These are phyloP conservation scores for Epinotia nisella DNA, from an alignment of 2,888 invertebrate genomes.

Conservation along the genomic window DNA sequence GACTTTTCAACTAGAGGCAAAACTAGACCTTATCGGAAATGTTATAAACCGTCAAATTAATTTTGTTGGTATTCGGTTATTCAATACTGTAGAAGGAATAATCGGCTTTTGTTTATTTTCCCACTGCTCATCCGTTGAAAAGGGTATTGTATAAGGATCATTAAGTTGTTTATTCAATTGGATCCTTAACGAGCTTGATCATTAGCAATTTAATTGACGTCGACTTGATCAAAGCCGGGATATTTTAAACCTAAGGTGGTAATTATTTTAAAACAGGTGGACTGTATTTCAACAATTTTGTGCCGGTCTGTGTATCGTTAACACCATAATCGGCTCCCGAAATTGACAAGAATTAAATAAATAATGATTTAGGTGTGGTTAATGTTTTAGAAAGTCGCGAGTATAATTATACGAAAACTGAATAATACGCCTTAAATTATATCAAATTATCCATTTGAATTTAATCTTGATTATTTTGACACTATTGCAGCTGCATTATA, in stretches of 20 bases:
- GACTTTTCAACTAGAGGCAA: too few species aligned
- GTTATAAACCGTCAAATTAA: background rate
- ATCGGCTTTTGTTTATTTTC: background rate
- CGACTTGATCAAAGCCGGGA: conserved; percentile 15
- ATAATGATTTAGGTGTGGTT: too few species aligned
- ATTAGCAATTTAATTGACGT: conserved; percentile 20
- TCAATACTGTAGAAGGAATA: background rate
- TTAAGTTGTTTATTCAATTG: conserved; percentile 25
- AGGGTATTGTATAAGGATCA: conserved; percentile 21
- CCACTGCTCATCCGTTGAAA: conserved; percentile 1
- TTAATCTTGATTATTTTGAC: too few species aligned
- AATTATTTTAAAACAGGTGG: background rate
- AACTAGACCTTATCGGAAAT: background rate
- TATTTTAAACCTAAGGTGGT: background rate
- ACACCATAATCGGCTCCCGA: background rate
- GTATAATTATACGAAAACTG: too few species aligned
- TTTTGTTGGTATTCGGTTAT: background rate
- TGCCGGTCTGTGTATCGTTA: background rate
- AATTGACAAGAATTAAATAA: background rate
- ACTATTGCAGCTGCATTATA: too few species aligned
- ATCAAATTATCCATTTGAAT: too few species aligned
- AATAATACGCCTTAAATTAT: too few species aligned
- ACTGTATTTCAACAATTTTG: background rate
- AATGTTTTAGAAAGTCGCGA: too few species aligned
- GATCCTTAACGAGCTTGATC: conserved; percentile 28